Evolutionary conservation across 2,113 vertebrate species (phyloP), one percentile per base, ranked within the genome.

Genomic region (Salvelinus alpinus): DNA sequence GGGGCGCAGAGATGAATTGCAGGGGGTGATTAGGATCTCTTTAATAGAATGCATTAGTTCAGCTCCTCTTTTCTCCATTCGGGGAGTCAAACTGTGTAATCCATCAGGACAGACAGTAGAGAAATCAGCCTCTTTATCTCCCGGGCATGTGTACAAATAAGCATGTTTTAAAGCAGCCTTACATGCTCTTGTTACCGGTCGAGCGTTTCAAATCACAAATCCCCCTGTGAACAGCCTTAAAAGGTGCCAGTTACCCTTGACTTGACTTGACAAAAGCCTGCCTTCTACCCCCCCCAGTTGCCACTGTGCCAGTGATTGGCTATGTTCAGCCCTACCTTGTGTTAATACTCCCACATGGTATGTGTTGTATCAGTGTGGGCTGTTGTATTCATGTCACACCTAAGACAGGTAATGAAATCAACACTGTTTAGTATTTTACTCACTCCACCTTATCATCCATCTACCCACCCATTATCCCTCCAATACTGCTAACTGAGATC

Each of bases 21-120:
- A 74, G 70, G 20, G 13, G 62, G 27, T 77, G 84, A 83, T 81
- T 81, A 76, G 70, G 74, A 79, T 85, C 81, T 83, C 44, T 81
- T 80, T 83, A 83, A 83, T 83, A 83, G 72, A 81, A 74, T 72
- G 54, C 75, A 71, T 78, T 77, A 72, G 70, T 75, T 75, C 72
- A 65, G 75, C 70, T 47, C 51, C 71, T 31, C 20, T 80, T 76
- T 76, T 77, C 66, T 72, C 51, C 59, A 66, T 78, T 60, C 51
- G 18, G 59, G 44, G 64, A 64, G 51, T 79, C 64, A 75, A 76
- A 76, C 76, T 68, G 68, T 59, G 74, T 74, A 74, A 72, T 83
- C 79, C 77, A 79, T 83, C 67, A 44, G 16, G 67, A 69, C 16
- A 69, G 34, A 47, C 16, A 44, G 31, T 0, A 69, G 67, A 69